A percentile compares a stretch with the other conserved stretches of the same genome.
Conservation (phyloP, 2,888 invertebrate genomes). For the Folsomia candida region DNA sequence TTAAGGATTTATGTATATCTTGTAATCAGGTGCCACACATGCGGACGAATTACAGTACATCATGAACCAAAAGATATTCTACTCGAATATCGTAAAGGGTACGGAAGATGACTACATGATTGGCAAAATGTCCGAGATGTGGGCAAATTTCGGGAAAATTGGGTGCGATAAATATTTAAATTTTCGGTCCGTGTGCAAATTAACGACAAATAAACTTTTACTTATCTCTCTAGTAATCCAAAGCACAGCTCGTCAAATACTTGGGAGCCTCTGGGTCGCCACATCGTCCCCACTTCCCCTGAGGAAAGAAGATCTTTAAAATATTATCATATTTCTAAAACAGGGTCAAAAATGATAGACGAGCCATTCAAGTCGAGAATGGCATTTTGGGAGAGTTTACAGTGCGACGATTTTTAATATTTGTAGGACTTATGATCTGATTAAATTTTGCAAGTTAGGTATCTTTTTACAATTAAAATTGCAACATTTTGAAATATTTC, state of each 20-base stretch:
- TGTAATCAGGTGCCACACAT: background rate
- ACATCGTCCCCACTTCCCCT: too few species aligned
- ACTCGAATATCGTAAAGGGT: constrained; percentile 31
- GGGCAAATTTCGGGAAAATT: constrained; percentile 31
- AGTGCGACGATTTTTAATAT: constrained; percentile 13
- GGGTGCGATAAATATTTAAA: constrained; percentile 20
- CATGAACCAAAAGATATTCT: constrained; percentile 36
- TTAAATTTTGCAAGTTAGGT: too few species aligned
- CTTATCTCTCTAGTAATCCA: background rate
- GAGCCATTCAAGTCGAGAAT: constrained; percentile 33
- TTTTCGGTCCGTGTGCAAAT: background rate
- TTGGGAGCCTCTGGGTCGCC: background rate
- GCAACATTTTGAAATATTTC: too few species aligned
- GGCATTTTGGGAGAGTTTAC: constrained; percentile 36
- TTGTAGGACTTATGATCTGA: too few species aligned
- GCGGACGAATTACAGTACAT: constrained; percentile 39
- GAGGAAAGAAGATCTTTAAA: background rate
- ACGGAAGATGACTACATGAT: constrained; percentile 31
- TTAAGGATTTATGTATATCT: background rate
- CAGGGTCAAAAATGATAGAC: background rate
- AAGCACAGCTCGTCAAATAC: background rate
- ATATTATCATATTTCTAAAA: background rate
- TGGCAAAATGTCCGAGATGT: constrained; percentile 32
- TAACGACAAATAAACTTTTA: background rate
- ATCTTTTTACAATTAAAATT: too few species aligned